These are phyloP conservation scores for Ophraella communa DNA, from an alignment of 2,888 invertebrate species.

Conservation along the genomic window DNA sequence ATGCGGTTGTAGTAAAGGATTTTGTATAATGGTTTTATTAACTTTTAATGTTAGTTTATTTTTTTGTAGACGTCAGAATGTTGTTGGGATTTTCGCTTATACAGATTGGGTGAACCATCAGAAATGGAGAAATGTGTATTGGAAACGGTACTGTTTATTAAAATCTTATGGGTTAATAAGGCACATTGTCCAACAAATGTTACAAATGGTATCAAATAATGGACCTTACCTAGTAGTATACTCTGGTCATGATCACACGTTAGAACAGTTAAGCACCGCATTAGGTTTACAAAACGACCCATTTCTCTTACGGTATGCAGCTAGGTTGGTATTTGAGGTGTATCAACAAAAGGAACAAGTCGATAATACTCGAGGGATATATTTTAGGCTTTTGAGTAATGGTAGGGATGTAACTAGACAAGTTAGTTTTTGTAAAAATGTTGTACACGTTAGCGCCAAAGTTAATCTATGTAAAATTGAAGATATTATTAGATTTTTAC, in stretches of 20 bases:
- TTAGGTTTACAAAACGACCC: slow-evolving; percentile 73
- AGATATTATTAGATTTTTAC: slow-evolving; percentile 84
- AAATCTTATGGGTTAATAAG: slow-evolving; percentile 83
- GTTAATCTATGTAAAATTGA: slow-evolving; percentile 81
- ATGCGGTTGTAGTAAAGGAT: too few species aligned
- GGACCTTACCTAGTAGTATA: slow-evolving; percentile 57
- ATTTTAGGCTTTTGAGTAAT: slow-evolving; percentile 83
- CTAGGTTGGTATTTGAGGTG: slow-evolving; percentile 86
- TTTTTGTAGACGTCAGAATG: slow-evolving; percentile 64
- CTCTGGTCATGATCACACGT: slow-evolving; percentile 91
- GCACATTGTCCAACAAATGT: slow-evolving; percentile 81
- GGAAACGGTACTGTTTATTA: slow-evolving; percentile 72
- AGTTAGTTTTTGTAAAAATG: slow-evolving; percentile 79
- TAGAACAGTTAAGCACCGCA: slow-evolving; percentile 83
- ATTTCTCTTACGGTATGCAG: slow-evolving; percentile 79
- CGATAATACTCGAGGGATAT: slow-evolving; percentile 69
- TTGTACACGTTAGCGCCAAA: slow-evolving; percentile 63
- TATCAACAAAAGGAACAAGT: slow-evolving; percentile 69
- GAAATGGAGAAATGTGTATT: slow-evolving; percentile 65
- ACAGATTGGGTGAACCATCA: slow-evolving; percentile 79
- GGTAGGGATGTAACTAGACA: slow-evolving; percentile 85
- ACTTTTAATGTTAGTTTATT: too few species aligned
- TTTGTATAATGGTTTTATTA: too few species aligned
- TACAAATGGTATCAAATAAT: slow-evolving; percentile 68
- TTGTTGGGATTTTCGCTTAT: slow-evolving; percentile 80